Base-by-base conservation (phyloP, 2,113 vertebrate genomes). In the Abramis brama region DNA sequence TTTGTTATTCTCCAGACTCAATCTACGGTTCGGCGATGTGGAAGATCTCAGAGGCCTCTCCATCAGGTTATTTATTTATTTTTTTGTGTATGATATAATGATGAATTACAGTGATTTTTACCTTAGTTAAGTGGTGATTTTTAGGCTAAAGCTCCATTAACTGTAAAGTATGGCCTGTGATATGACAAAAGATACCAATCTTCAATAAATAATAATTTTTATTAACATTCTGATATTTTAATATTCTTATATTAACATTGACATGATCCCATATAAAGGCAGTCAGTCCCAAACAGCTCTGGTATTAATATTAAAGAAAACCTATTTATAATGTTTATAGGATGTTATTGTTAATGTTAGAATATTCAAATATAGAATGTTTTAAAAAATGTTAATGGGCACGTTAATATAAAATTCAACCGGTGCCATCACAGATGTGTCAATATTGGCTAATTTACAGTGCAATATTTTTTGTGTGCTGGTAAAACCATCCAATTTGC, bases 11-110 rank as follows among this genome's bases (percentile, higher is more conserved):
- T n/a, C 23, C 91, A 99, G 97, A 89, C 96, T 99, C 89, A 97
- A 96, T 74, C 93, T 99, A 89, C 97, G 93, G 89, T 97, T 98
- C 92, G 95, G 95, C 74, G 96, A 97, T 62, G 92, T 96, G 87
- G 96, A 95, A 86, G 94, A 94, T 88, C 89, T 96, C 59, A 94
- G 95, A 91, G 95, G 93, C 87, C 95, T 98, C 86, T 93, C 93
- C 82, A 96, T 99, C 92, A 96, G 97, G 97, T 99, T 94, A 70
- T 19, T 93, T 79, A 27, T 27, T 27, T 27, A 27, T 27, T 27
- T 27, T 27, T 27, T n/a, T n/a, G n/a, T n/a, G n/a, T n/a, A n/a
- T n/a, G n/a, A n/a, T n/a, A n/a, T n/a, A n/a, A n/a, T n/a, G n/a
- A n/a, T 6, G 52, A 6, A 0, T 55, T 2, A 55, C 52, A 55